Conservation (phyloP, 1,140 invertebrate genomes). For the Drosophila chauvacae region DNA sequence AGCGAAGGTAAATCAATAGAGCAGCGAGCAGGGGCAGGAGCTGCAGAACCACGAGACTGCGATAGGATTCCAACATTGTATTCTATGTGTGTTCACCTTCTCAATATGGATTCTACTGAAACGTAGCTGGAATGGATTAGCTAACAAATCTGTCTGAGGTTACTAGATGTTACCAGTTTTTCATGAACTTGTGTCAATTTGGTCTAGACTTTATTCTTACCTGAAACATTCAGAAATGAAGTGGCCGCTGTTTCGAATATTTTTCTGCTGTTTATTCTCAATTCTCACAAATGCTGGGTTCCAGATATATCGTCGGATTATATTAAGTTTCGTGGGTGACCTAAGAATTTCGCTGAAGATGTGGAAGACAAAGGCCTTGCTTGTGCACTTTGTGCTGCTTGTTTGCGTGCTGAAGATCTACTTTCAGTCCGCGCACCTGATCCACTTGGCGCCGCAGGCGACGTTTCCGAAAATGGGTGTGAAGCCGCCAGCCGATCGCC, state of each 20-base stretch:
- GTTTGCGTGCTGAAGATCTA: slow-evolving; percentile 87
- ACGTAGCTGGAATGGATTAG: too few relatives aligned
- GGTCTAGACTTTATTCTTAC: too few relatives aligned
- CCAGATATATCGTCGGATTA: slow-evolving; percentile 18
- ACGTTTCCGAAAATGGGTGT: slow-evolving; percentile 73
- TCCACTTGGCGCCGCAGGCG: slow-evolving; percentile 85
- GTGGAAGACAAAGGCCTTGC: slow-evolving; percentile 69
- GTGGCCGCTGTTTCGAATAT: neutral
- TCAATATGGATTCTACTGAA: neutral
- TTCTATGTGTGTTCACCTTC: neutral
- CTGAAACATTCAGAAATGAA: slow-evolving; percentile 22
- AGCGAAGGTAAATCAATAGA: slow-evolving; percentile 88
- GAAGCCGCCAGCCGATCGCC: slow-evolving; percentile 88
- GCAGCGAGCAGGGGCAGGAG: slow-evolving; percentile 86
- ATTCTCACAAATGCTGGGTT: slow-evolving; percentile 19
- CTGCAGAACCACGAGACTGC: slow-evolving; percentile 79
- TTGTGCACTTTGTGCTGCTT: slow-evolving; percentile 86
- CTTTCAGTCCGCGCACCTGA: slow-evolving; percentile 87
- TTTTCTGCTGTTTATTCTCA: slow-evolving; percentile 15
- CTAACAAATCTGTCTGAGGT: neutral
- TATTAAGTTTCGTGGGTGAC: neutral
- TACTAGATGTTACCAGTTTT: neutral
- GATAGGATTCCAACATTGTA: slow-evolving; percentile 29
- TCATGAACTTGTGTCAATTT: neutral
- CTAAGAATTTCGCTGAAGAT: slow-evolving; percentile 35